Base-by-base conservation (phyloP, 2,888 invertebrate species). In the Thereva nobilitata region DNA sequence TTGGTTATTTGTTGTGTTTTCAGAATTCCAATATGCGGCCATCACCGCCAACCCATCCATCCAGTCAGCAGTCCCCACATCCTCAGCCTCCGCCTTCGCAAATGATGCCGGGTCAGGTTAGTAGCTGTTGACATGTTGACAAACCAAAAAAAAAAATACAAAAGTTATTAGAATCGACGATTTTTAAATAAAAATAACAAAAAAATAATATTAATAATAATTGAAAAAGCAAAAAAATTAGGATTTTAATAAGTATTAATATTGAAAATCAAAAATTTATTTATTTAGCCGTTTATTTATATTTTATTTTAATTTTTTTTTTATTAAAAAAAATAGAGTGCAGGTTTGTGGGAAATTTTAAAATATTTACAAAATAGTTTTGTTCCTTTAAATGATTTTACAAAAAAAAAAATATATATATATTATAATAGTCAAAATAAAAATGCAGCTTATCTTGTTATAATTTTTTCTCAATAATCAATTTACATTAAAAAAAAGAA, bases 61-160 rank as follows among this genome's bases (percentile, higher is more conserved):
- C 93, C 75, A 94, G 93, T 83, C 94, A 95, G 82, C 95, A 93
- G 83, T 95, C 92, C 82, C 91, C 90, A 80, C 89, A 89, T 84
- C 87, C 89, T 78, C 92, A 83, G 86, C 92, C 83, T 84, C 92
- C 83, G 84, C 93, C 87, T 85, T 92, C 86, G 84, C 92, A 86
- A 83, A 90, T 91, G 89, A 90, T 91, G 89, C 86, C 89, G 77
- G 87, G 85, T 75, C 91, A 91, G 83, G 84, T 84, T 82, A 73
- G 73, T 72, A 70, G 69, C 9, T 23, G 38, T 44, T 8, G 35
- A 52, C 40, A 23, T 8, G 45, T 9, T 52, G 40, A 23, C 23
- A 23, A 23, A 23, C 23, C 9, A 57, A 7, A 63, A 35, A 67
- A 52, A 52, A 59, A 35, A 59, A 44, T 50, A 3, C 10, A 37